Evolutionary conservation across 2,113 vertebrate species (phyloP).

Genomic region (Trinectes maculatus): DNA sequence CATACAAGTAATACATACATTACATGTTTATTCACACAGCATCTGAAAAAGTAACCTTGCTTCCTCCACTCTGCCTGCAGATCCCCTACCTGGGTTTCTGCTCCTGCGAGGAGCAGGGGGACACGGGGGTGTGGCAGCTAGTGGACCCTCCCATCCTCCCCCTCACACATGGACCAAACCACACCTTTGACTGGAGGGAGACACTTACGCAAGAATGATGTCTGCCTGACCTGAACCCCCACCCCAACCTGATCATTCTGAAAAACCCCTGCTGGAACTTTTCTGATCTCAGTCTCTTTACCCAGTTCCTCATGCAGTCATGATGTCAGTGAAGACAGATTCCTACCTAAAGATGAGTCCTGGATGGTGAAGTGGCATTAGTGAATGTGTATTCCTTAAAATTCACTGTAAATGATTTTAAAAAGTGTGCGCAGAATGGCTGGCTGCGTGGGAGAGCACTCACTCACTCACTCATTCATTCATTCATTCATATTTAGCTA

Average conservation of each 20-base stretch:
- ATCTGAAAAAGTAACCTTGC: neutral
- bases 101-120: slow-evolving; percentile 91
- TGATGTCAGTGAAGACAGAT: neutral
- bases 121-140: slow-evolving; percentile 93
- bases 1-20: too few species aligned
- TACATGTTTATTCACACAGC: too few species aligned
- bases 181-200: slow-evolving; percentile 97
- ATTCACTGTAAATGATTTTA: too few species aligned
- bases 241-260: neutral
- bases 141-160: slow-evolving; percentile 95
- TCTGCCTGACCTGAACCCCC: neutral
- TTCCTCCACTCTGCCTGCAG: slow-evolving; percentile 67
- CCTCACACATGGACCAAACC: slow-evolving; percentile 95
- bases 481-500: neutral
- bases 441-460: slow-evolving; percentile 1
- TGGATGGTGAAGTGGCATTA: neutral
- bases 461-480: too few species aligned
- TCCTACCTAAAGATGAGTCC: slow-evolving; percentile 5
- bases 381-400: neutral
- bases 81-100: slow-evolving; percentile 97
- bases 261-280: neutral
- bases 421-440: too few species aligned
- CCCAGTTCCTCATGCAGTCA: too few species aligned
- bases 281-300: neutral
- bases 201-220: slow-evolving; percentile 88